Evolutionary conservation across 2,888 invertebrate genomes (phyloP).

Genomic region (Acrobasis repandana): DNA sequence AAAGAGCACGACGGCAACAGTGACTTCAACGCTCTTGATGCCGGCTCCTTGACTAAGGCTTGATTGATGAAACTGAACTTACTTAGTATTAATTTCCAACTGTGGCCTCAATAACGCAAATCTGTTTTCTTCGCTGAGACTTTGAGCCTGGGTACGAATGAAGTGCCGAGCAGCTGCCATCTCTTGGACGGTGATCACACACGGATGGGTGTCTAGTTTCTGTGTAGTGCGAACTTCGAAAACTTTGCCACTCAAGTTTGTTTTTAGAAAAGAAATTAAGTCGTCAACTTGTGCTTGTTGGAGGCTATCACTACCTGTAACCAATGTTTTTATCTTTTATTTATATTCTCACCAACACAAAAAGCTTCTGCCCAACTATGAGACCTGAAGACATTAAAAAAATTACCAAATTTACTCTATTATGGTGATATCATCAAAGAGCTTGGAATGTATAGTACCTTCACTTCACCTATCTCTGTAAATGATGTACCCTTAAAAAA

Average conservation of each 20-base stretch:
- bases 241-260: conserved; percentile 90
- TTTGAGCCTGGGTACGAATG: conserved; percentile 93
- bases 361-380: too few relatives aligned
- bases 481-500: too few relatives aligned
- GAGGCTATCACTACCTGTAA: conserved; percentile 85
- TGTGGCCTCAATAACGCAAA: conserved; percentile 94
- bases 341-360: too few relatives aligned
- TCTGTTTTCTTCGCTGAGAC: conserved; percentile 91
- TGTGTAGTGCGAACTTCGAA: conserved; percentile 92
- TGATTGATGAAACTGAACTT: conserved; percentile 43
- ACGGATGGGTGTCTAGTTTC: conserved; percentile 94
- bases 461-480: too few relatives aligned
- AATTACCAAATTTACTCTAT: too few relatives aligned
- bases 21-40: too few relatives aligned
- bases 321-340: conserved; percentile 4
- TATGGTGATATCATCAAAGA: too few relatives aligned
- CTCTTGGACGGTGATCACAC: conserved; percentile 97
- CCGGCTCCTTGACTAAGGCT: too few relatives aligned
- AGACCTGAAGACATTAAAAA: too few relatives aligned
- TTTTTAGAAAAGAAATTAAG: conserved; percentile 90
- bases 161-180: conserved; percentile 99
- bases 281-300: conserved; percentile 89
- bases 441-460: too few relatives aligned
- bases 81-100: conserved; percentile 97
- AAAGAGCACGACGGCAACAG: too few relatives aligned